Evolutionary conservation across 37 sponge, comb jelly and placozoan species (phyloP).

Genomic region (Ephydatia muelleri): DNA sequence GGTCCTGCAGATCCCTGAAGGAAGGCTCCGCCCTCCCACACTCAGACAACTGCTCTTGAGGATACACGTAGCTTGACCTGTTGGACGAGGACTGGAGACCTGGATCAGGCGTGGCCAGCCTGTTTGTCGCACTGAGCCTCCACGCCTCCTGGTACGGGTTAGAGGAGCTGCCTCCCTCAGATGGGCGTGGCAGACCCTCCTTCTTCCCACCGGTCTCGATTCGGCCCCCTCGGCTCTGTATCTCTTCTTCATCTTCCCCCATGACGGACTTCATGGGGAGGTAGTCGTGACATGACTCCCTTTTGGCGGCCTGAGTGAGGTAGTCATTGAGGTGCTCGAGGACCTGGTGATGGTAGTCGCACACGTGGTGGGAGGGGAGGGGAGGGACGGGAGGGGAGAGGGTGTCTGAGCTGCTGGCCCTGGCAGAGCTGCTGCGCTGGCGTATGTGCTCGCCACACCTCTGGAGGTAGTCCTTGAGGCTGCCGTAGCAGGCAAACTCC

Average conservation of each 20-base stretch:
- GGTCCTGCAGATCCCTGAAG: too few species aligned
- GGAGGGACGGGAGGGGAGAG: background rate
- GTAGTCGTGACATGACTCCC: background rate
- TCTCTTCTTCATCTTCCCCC: too few species aligned
- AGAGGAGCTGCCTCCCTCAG: background rate
- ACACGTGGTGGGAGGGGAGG: background rate
- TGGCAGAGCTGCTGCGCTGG: background rate
- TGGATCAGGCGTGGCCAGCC: background rate
- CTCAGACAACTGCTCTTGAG: background rate
- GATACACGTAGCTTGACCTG: background rate
- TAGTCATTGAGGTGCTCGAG: background rate
- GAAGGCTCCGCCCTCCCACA: too few species aligned
- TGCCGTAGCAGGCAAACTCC: slow-evolving; percentile 70
- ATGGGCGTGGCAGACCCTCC: background rate
- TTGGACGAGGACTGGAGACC: background rate
- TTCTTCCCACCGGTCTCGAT: background rate
- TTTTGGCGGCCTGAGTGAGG: background rate
- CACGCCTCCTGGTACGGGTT: background rate
- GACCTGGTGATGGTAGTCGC: background rate
- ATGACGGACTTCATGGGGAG: background rate
- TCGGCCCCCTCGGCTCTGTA: background rate
- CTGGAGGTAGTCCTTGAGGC: slow-evolving; percentile 49
- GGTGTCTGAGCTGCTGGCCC: slow-evolving; percentile 1
- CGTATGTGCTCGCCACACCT: background rate
- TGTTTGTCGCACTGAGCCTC: background rate